Evolutionary conservation across 1,140 invertebrate species (phyloP).

Genomic region (Temnothorax curvispinosus): DNA sequence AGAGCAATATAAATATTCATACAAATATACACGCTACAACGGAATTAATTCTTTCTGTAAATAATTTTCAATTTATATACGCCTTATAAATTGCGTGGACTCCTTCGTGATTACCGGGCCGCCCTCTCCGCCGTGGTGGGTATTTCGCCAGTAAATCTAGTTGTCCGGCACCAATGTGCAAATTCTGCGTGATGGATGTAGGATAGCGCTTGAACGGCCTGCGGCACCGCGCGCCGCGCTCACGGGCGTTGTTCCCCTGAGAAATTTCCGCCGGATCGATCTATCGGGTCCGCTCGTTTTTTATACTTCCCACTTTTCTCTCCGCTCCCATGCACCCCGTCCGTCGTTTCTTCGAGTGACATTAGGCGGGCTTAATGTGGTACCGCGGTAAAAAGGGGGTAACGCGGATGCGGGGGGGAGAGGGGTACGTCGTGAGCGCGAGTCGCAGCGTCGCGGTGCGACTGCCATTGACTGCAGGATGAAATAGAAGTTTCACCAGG

Average conservation of each 20-base stretch:
- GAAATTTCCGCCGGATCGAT: conserved; percentile 72
- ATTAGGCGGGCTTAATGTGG: conserved; percentile 72
- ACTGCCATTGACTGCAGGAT: conserved; percentile 74
- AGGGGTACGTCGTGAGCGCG: conserved; percentile 5
- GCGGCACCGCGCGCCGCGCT: neutral
- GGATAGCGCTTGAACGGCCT: conserved; percentile 35
- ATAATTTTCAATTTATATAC: conserved; percentile 54
- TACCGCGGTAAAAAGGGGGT: conserved; percentile 61
- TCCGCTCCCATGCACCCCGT: neutral
- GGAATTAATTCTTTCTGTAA: neutral
- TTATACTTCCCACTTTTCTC: conserved; percentile 22
- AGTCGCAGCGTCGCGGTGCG: conserved; percentile 20
- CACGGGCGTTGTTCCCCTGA: conserved; percentile 65
- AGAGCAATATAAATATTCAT: conserved; percentile 17
- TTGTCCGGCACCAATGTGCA: conserved; percentile 56
- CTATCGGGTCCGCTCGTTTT: conserved; percentile 59
- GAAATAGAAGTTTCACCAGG: conserved; percentile 66
- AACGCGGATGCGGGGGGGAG: conserved; percentile 51
- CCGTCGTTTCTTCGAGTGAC: conserved; percentile 58
- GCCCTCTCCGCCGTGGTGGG: neutral
- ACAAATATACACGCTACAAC: neutral
- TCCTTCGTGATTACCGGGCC: conserved; percentile 39
- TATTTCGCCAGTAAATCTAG: conserved; percentile 64
- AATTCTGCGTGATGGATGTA: conserved; percentile 58
- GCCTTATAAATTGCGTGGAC: conserved; percentile 40